Evolutionary conservation across 2,888 invertebrate genomes (phyloP), one percentile per base, ranked within the genome.

Genomic region (Melanargia galathea): DNA sequence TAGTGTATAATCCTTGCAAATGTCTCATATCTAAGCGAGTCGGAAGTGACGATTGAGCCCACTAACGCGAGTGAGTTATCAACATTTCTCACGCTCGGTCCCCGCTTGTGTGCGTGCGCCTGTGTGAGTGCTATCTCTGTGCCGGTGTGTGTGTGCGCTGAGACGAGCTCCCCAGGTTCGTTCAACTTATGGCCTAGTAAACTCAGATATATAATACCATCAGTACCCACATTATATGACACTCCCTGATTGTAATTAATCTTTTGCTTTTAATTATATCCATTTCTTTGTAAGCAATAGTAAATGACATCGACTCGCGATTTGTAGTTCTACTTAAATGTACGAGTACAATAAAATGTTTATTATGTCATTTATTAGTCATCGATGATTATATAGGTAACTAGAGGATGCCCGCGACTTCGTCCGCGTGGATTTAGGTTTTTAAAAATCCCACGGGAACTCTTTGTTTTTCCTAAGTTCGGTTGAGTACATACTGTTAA

Each of bases 121-220:
- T 75, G 73, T 72, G 76, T 72, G 76, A 70, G 76, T 72, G 73
- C 72, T 77, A 71, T 76, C 71, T 71, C 52, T 18, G 54, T 61
- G 70, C 54, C 67, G 52, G 13, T 79, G 87, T 89, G 86, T 87
- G 87, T 69, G 88, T 73, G 81, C 75, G 84, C 81, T 83, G 79
- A 87, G 89, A 89, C 84, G 83, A 87, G 86, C 85, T 84, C n/a
- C n/a, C n/a, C 83, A 82, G 84, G 90, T 88, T 87, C 90, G 78
- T 91, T 92, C 90, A 91, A 89, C 92, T 92, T 91, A 89, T 92
- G 91, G 90, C 92, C 92, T 84, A 92, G 90, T 92, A 90, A 92
- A 92, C 91, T 91, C 86, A 79, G 82, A 65, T 74, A 68, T 72
- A 70, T 66, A 56, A 64, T 68, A 63, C 64, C 66, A 63, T 38